Percentiles rank a stretch among this genome's conserved stretches.
phyloP scores from a whole-genome alignment of 1,140 invertebrate genomes.

The Zaprionus capensis region DNA sequence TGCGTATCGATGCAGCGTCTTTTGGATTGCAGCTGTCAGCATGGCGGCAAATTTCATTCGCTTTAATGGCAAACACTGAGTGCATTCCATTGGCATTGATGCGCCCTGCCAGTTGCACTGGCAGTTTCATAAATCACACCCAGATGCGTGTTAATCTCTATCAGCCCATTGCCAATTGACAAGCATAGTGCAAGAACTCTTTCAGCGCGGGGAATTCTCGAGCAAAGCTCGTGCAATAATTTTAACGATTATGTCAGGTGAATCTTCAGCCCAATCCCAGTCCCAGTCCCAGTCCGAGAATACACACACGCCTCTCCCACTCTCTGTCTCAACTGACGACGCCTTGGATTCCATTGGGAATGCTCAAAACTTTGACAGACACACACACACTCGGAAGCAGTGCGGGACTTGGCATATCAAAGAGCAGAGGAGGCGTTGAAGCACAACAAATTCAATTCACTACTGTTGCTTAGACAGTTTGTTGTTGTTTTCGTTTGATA shows the following conservation, averaged over 20 bases:
- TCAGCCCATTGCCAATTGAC: slow-evolving; percentile 22
- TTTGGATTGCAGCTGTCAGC: slow-evolving; percentile 70
- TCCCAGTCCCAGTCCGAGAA: not conserved
- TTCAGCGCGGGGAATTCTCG: not conserved
- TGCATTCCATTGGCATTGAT: slow-evolving; percentile 52
- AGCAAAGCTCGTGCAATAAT: slow-evolving; percentile 38
- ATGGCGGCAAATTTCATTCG: slow-evolving; percentile 6
- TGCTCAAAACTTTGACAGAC: slow-evolving; percentile 6
- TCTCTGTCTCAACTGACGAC: slow-evolving; percentile 19
- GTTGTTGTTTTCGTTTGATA: slow-evolving; percentile 67
- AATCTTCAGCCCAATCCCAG: not conserved
- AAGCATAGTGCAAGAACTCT: not conserved
- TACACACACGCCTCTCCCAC: not conserved
- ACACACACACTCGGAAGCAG: not conserved
- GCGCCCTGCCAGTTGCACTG: slow-evolving; percentile 31
- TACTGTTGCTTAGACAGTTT: slow-evolving; percentile 70
- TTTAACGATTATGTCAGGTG: slow-evolving; percentile 57
- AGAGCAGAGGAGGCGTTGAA: slow-evolving; percentile 72
- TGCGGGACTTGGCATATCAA: slow-evolving; percentile 60
- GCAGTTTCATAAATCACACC: slow-evolving; percentile 65
- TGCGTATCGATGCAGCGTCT: slow-evolving; percentile 66
- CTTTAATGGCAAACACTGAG: slow-evolving; percentile 33
- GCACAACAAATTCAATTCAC: slow-evolving; percentile 80
- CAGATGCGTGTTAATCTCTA: slow-evolving; percentile 55
- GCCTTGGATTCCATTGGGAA: slow-evolving; percentile 64